Conservation (phyloP, 2,888 invertebrate species). For the Clostera curtula region DNA sequence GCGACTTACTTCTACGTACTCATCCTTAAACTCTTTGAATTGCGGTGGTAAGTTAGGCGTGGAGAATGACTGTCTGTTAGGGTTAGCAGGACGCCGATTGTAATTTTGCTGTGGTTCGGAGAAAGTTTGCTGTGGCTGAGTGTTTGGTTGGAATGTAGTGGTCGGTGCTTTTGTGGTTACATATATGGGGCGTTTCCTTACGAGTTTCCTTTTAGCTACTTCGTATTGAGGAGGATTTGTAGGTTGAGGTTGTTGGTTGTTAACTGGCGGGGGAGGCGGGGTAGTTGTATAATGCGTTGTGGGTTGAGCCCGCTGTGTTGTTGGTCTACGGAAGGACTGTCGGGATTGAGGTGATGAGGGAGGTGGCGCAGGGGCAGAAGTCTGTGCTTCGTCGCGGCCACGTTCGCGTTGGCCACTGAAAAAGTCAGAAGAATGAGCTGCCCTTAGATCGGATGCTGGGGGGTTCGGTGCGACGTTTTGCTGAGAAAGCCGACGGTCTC, state of each 20-base stretch:
- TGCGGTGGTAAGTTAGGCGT: conserved; percentile 52
- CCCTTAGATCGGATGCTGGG: conserved; percentile 77
- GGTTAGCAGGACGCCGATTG: conserved; percentile 31
- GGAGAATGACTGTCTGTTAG: conserved; percentile 31
- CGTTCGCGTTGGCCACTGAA: conserved; percentile 75
- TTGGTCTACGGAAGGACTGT: conserved; percentile 49
- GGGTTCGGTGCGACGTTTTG: conserved; percentile 38
- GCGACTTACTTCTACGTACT: conserved; percentile 64
- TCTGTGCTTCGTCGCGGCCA: conserved; percentile 50
- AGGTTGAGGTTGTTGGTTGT: too few relatives aligned
- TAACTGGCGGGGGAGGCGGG: conserved; percentile 27
- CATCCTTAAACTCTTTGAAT: conserved; percentile 53
- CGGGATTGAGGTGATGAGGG: conserved; percentile 40
- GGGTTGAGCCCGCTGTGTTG: conserved; percentile 47
- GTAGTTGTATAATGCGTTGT: conserved; percentile 34
- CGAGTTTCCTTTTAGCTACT: conserved; percentile 50
- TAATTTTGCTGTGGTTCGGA: conserved; percentile 35
- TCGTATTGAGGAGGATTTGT: conserved; percentile 41
- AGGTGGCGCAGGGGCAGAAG: conserved; percentile 31
- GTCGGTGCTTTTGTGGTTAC: conserved; percentile 40
- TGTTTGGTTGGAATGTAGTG: conserved; percentile 37
- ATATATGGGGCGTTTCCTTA: conserved; percentile 57
- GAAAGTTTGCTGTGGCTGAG: conserved; percentile 30
- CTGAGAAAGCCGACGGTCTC: conserved; percentile 64
- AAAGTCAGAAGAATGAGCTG: conserved; percentile 85